Conservation (phyloP, 2,888 invertebrate species). For the Rhagonycha fulva region DNA sequence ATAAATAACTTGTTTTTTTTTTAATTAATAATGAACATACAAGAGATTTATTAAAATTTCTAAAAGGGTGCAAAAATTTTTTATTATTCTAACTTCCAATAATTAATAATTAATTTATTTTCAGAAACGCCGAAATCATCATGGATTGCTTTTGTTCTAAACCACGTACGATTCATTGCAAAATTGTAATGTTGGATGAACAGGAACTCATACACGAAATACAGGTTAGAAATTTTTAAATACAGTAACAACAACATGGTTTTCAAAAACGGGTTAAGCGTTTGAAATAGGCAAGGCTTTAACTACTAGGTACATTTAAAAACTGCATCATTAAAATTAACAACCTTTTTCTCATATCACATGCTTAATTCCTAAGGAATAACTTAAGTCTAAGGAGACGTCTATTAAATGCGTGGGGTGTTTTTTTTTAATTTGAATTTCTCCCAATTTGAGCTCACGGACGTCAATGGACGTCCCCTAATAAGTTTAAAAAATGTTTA, state of each 20-base stretch:
- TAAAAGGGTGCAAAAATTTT: no score
- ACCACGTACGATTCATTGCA: conserved; percentile 60
- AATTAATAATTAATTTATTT: conserved; percentile 3
- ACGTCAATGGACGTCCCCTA: no score
- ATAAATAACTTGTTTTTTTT: no score
- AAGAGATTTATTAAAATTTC: no score
- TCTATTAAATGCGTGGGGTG: no score
- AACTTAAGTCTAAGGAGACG: no score
- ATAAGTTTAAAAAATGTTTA: no score
- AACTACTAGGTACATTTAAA: neutral
- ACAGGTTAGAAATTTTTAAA: conserved; percentile 65
- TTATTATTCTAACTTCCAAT: no score
- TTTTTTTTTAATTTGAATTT: no score
- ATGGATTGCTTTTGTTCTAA: conserved; percentile 55
- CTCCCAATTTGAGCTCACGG: no score
- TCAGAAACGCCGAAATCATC: neutral
- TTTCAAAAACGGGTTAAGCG: neutral
- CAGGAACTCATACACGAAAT: conserved; percentile 88
- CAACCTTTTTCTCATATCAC: neutral
- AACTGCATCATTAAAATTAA: neutral
- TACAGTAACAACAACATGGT: neutral
- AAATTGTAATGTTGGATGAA: conserved; percentile 87
- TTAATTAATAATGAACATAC: no score
- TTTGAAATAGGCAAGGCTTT: neutral
- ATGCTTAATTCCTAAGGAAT: neutral